Base-by-base conservation (phyloP, 2,113 vertebrate genomes). In the Lota lota region DNA sequence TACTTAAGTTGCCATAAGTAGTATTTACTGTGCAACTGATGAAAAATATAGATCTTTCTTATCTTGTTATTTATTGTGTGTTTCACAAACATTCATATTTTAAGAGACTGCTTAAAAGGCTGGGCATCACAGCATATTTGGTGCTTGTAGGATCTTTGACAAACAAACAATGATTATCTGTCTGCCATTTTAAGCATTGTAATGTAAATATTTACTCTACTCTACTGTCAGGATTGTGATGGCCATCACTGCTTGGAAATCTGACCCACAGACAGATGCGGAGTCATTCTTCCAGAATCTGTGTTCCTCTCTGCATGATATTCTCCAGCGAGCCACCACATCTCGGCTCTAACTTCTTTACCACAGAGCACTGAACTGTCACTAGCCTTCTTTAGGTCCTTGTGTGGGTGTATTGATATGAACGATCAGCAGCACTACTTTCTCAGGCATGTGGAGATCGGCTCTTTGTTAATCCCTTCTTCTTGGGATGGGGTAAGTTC, bases 171-270 rank as follows among this genome's bases (percentile, higher is more conserved):
- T 18, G 16, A 20, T 19, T 5, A 20, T 18, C 17, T 59, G 19
- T 59, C 10, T 56, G 19, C 57, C 22, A 16, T 61, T 8, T 58
- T 47, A 47, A 20, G 12, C 51, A 40, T 68, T 50, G 16, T 17
- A 2, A 19, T 8, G 18, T 5, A 24, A 22, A n/a, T 28, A 72
- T 20, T 21, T 8, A 22, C 18, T 61, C 22, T 16, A 1, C 76
- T 67, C 24, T 47, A 1, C 72, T 61, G 68, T 0, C 72, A 99
- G 97, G 88, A 93, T 98, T 0, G 36, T 95, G 53, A 62, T 86
- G 47, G 82, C 80, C 36, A 91, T 95, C 74, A 77, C 91, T 5
- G 84, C 95, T 6, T 99, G 96, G 97, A 96, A 93, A 11, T 97
- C 97, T 0, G 93, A 87, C 79, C 93, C 73, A 14, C 92, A 96